Conservation (phyloP, 1,140 invertebrate species). For the Brachionus manjavacas region DNA sequence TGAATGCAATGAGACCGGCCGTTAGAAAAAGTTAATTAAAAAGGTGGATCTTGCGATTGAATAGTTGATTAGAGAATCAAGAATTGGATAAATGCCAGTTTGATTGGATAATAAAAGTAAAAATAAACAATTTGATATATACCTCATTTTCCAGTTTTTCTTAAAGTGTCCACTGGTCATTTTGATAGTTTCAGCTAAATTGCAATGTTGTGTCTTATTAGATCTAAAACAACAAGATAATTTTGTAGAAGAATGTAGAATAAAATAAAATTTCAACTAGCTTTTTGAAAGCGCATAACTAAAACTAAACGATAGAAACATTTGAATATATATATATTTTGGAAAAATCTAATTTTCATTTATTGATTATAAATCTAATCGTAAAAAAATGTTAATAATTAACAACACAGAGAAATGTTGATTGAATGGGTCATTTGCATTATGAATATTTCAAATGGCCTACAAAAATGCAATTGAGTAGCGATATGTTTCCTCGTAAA, state of each 20-base stretch:
- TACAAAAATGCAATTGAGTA: slow-evolving; percentile 2
- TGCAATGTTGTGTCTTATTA: neutral
- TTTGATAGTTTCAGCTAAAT: neutral
- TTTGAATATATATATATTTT: slow-evolving; percentile 17
- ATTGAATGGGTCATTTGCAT: slow-evolving; percentile 22
- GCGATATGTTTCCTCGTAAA: neutral
- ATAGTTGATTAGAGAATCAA: neutral
- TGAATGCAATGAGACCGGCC: neutral
- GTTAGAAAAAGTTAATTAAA: neutral
- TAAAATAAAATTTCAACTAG: neutral
- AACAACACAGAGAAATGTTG: slow-evolving; percentile 12
- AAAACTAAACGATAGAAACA: neutral
- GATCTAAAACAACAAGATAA: neutral
- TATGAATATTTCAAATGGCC: slow-evolving; percentile 34
- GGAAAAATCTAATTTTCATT: neutral
- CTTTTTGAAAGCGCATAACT: slow-evolving; percentile 11
- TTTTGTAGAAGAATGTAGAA: neutral
- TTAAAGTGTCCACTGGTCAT: slow-evolving; percentile 41
- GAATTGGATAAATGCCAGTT: neutral
- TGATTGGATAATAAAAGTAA: neutral
- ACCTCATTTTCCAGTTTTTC: slow-evolving; percentile 43
- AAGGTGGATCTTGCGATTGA: neutral
- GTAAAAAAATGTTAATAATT: slow-evolving; percentile 38
- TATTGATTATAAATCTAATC: slow-evolving; percentile 33
- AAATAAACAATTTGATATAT: neutral